phyloP scores from a whole-genome alignment of 2,888 invertebrate species.

The Craniophora ligustri region DNA sequence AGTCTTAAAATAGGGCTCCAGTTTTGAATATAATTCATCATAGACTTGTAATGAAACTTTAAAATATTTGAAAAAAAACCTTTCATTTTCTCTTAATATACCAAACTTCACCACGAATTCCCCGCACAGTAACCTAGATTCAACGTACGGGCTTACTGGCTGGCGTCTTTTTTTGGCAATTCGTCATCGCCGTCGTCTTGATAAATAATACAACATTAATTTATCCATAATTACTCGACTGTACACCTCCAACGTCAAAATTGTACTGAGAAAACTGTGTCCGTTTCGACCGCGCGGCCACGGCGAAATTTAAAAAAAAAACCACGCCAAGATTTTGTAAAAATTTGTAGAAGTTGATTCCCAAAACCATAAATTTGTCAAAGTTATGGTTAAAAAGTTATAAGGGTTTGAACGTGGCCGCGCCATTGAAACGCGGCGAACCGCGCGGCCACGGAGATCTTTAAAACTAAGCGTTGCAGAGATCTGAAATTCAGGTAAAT shows the following conservation, averaged over 20 bases:
- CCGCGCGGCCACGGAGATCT: too few relatives aligned
- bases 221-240: conserved; percentile 48
- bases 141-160: conserved; percentile 50
- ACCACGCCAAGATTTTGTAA: too few relatives aligned
- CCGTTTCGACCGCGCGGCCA: too few relatives aligned
- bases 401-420: too few relatives aligned
- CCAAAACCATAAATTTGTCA: too few relatives aligned
- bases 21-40: conserved; percentile 53
- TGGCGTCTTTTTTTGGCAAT: conserved; percentile 50
- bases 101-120: conserved; percentile 43
- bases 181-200: conserved; percentile 44
- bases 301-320: too few relatives aligned
- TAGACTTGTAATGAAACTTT: conserved; percentile 50
- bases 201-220: conserved; percentile 46
- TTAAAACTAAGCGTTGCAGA: too few relatives aligned
- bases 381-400: too few relatives aligned
- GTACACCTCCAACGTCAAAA: conserved; percentile 45
- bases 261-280: conserved; percentile 40
- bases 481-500: too few relatives aligned
- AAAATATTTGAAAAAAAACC: conserved; percentile 49
- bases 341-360: too few relatives aligned
- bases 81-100: conserved; percentile 51
- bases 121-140: conserved; percentile 52
- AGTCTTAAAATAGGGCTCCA: conserved; percentile 51
- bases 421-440: too few relatives aligned